Evolutionary conservation across 2,113 vertebrate genomes (phyloP).

Genomic region (Telmatochromis sp.): DNA sequence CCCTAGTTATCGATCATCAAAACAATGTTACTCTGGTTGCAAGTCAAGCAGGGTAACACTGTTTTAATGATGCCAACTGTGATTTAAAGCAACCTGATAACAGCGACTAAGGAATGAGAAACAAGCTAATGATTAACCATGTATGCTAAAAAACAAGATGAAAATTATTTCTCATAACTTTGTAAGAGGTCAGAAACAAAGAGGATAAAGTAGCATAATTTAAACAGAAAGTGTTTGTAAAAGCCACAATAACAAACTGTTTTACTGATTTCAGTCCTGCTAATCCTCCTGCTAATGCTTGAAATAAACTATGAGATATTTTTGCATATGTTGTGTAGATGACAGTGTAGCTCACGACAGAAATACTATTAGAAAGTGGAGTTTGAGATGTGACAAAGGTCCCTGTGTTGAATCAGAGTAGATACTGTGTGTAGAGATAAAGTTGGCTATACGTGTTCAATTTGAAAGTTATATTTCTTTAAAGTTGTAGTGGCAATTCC

Average conservation of each 20-base stretch:
- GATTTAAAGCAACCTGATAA: background rate
- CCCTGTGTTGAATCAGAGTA: background rate
- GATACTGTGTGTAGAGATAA: background rate
- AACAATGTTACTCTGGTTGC: background rate
- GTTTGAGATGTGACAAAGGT: background rate
- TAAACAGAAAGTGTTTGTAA: background rate
- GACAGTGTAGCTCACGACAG: background rate
- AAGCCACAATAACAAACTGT: background rate
- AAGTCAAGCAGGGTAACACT: background rate
- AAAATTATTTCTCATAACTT: background rate
- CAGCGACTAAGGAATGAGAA: background rate
- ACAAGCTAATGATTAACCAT: background rate
- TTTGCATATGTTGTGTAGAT: background rate
- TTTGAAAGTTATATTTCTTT: background rate
- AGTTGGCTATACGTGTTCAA: background rate
- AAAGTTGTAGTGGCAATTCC: too few relatives aligned
- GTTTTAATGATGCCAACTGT: background rate
- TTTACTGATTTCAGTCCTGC: background rate
- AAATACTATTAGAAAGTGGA: background rate
- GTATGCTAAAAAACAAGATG: background rate
- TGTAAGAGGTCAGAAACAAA: background rate
- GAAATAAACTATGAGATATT: background rate
- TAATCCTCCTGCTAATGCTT: background rate
- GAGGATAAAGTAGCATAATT: background rate
- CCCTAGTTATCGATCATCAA: background rate